These are phyloP conservation scores for Leucopsar rothschildi DNA, from an alignment of 2,113 vertebrate species.

Conservation along the genomic window DNA sequence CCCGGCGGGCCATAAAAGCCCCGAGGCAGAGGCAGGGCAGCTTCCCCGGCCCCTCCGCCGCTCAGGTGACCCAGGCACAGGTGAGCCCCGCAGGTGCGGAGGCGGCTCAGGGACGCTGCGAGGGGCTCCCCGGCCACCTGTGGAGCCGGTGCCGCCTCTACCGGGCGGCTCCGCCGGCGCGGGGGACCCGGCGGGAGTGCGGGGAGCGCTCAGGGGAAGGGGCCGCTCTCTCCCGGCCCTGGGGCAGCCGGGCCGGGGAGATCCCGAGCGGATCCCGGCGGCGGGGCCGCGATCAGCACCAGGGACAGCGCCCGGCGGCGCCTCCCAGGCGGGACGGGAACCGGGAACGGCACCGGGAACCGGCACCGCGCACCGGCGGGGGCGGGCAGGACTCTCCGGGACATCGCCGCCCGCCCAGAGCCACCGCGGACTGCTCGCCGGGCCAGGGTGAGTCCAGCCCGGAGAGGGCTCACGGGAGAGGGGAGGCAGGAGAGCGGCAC, in stretches of 20 bases:
- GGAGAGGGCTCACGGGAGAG: not conserved
- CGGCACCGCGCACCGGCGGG: not conserved
- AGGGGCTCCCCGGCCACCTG: not conserved
- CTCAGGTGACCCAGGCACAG: not conserved
- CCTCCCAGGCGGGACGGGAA: not conserved
- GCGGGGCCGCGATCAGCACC: not conserved
- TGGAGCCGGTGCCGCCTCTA: not conserved
- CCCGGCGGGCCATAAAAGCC: slow-evolving; percentile 61
- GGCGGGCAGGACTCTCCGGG: not conserved
- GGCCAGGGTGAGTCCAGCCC: not conserved
- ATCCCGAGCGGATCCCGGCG: not conserved
- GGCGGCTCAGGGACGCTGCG: not conserved
- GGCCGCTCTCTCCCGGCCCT: not conserved
- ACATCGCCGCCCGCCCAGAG: not conserved
- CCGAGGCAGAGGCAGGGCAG: not conserved
- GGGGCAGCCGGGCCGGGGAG: not conserved
- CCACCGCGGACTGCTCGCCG: not conserved
- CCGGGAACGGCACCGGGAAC: not conserved
- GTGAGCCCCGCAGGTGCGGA: slow-evolving; percentile 23
- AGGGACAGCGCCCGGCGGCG: slow-evolving; percentile 19
- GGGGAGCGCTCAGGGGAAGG: not conserved
- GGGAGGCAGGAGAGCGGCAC: not conserved
- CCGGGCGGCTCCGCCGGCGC: not conserved
- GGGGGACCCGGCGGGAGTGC: not conserved
- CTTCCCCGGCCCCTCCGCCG: not conserved